Evolutionary conservation across 2,888 invertebrate genomes (phyloP).

Genomic region (Ferdinandea cuprea): DNA sequence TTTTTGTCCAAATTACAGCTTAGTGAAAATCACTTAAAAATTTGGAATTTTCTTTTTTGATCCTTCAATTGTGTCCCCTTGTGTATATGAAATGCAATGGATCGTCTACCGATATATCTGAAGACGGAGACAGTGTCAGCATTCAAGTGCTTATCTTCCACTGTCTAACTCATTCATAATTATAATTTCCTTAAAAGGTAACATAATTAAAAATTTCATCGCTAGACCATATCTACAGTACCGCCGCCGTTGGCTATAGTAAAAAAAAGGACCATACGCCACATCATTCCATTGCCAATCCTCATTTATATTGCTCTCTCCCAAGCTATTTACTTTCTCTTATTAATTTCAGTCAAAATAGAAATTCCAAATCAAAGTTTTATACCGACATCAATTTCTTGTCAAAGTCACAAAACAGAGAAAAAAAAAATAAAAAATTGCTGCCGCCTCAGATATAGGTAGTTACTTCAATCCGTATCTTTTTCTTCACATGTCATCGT

Average conservation of each 20-base stretch:
- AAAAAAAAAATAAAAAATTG: neutral
- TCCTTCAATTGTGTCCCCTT: too few species aligned
- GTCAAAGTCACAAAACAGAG: slow-evolving; percentile 33
- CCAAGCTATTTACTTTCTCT: slow-evolving; percentile 33
- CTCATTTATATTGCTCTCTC: slow-evolving; percentile 17
- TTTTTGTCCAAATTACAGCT: too few species aligned
- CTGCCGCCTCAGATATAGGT: too few species aligned
- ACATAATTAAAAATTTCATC: neutral
- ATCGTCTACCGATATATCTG: too few species aligned
- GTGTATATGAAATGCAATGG: too few species aligned
- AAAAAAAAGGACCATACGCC: slow-evolving; percentile 4
- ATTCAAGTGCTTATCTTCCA: too few species aligned
- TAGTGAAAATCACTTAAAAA: too few species aligned
- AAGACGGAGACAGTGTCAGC: too few species aligned
- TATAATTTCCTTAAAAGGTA: neutral
- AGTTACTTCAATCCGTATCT: too few species aligned
- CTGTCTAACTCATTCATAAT: neutral
- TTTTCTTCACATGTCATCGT: neutral
- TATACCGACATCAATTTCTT: slow-evolving; percentile 22
- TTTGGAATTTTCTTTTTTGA: too few species aligned
- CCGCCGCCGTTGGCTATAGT: neutral
- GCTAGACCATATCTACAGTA: neutral
- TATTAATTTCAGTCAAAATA: slow-evolving; percentile 47
- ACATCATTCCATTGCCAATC: slow-evolving; percentile 20
- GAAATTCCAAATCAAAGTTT: slow-evolving; percentile 40